Base-by-base conservation (phyloP, 2,797 vertebrate species). In the Varecia variegata region DNA sequence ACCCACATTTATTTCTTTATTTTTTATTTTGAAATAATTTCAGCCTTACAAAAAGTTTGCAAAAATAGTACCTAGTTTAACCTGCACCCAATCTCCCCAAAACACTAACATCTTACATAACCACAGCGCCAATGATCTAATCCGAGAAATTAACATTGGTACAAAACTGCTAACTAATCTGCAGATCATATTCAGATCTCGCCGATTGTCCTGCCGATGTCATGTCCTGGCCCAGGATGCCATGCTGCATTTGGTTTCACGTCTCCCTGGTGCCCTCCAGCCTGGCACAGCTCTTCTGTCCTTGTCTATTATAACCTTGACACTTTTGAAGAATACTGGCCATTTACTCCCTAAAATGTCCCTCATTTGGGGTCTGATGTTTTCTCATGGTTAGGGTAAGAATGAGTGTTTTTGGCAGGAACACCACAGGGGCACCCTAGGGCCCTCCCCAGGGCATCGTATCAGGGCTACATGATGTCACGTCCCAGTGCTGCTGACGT, bases 21-120 rank as follows among this genome's bases (percentile, higher is more conserved):
- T 56, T 81, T 80, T 87, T 65, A 54, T 90, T 92, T 85, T 54
- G n/a, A 80, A 87, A 81, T 58, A 32, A 86, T 56, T 81, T 67
- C 52, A 79, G 43, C 38, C 65, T 71, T 83, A 60, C 27, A 62
- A 71, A 93, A 62, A 40, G 38, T 87, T 62, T 88, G 10, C 43
- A 87, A 35, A 70, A 87, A 67, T 20, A 54, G 7, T 15, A 60
- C 18, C 47, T 7, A 14, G 18, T 58, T 38, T 80, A 38, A 54
- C 17, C 23, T 30, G 50, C 17, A 30, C 54, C 23, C 25, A 56
- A 9, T n/a, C 56, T 88, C 56, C 23, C 52, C 14, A 52, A 27
- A 80, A 58, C 32, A 20, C 15, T 47, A 56, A 32, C 30, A 35
- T 56, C n/a, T 21, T 38, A 25, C 17, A 23, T 43, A 73, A 52